These are phyloP conservation scores for Ennomos erosarius DNA, from an alignment of 2,888 invertebrate species.

Conservation along the genomic window DNA sequence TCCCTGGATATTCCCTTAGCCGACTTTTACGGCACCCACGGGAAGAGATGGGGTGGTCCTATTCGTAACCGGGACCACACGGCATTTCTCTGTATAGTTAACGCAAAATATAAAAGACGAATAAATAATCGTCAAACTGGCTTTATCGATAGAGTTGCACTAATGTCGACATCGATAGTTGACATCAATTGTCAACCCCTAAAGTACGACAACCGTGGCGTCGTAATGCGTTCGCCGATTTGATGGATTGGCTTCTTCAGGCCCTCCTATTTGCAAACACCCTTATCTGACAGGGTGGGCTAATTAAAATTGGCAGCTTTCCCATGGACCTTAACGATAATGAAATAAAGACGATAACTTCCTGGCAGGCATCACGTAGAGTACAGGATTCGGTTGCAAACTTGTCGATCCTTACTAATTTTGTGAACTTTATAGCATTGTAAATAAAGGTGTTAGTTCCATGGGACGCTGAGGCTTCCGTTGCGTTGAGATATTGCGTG, in stretches of 20 bases:
- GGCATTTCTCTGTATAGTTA: no score
- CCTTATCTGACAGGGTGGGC: slow-evolving; percentile 74
- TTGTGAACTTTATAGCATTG: slow-evolving; percentile 3
- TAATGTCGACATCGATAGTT: slow-evolving; percentile 29
- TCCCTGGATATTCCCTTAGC: no score
- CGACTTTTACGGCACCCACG: no score
- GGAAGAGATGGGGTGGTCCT: no score
- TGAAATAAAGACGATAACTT: slow-evolving; percentile 40
- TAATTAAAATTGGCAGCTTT: slow-evolving; percentile 79
- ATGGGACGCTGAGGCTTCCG: background rate
- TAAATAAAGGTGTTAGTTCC: slow-evolving; percentile 14
- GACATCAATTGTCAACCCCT: slow-evolving; percentile 39
- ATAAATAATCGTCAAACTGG: no score
- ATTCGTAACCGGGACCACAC: no score
- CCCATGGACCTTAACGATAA: slow-evolving; percentile 41
- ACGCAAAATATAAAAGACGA: no score
- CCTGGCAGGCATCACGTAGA: slow-evolving; percentile 12
- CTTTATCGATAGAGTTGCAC: slow-evolving; percentile 18
- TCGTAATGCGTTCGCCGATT: slow-evolving; percentile 83
- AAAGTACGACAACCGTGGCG: slow-evolving; percentile 73
- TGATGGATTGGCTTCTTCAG: slow-evolving; percentile 85
- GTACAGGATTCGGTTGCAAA: slow-evolving; percentile 7
- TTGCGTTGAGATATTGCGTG: slow-evolving; percentile 21
- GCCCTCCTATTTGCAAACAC: slow-evolving; percentile 84
- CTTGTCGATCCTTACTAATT: slow-evolving; percentile 10